Evolutionary conservation across 1,140 invertebrate species (phyloP), one percentile per base, ranked within the genome.

Genomic region (Oscheius sp.): DNA sequence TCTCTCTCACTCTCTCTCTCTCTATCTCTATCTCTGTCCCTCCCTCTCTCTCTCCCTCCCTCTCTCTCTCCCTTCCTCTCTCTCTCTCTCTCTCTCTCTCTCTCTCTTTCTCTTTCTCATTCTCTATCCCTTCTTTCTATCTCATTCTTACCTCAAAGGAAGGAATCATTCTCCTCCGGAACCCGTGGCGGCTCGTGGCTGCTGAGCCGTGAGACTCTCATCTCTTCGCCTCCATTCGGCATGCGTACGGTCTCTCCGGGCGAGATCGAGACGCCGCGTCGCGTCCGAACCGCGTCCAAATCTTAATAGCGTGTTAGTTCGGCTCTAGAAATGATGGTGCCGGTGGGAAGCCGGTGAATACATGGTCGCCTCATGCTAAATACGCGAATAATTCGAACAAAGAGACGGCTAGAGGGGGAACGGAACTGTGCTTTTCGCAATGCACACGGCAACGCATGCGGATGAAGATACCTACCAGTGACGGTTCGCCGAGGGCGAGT

Each of bases 221-320:
- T 74, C 26, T 74, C 72, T 3, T 74, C 72, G 15, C 72, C 72
- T 3, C 72, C 72, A 52, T 74, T 74, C n/a, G 72, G 72, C 32
- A 74, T 52, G 20, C 64, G 72, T 13, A 68, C 58, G 2, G 62
- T 45, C 28, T 36, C 59, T 4, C 10, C 10, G 23, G 62, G 36
- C 3, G 59, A 55, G 26, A 73, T 35, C 32, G 46, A 70, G 46
- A 59, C 34, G 46, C 23, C 36, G 7, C 63, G 35, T 20, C 35
- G 35, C n/a, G 35, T n/a, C 10, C 34, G 65, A 13, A 59, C 23
- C 32, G 32, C 42, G n/a, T 42, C 38, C 38, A 42, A 42, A 10
- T 42, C 10, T 10, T 10, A 42, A n/a, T 10, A 42, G 38, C 38
- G 38, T 42, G 38, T 42, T 10, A 42, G 38, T 10, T 10, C 10